Conservation (phyloP, 2,888 invertebrate genomes). For the Epistrophe eligans region DNA sequence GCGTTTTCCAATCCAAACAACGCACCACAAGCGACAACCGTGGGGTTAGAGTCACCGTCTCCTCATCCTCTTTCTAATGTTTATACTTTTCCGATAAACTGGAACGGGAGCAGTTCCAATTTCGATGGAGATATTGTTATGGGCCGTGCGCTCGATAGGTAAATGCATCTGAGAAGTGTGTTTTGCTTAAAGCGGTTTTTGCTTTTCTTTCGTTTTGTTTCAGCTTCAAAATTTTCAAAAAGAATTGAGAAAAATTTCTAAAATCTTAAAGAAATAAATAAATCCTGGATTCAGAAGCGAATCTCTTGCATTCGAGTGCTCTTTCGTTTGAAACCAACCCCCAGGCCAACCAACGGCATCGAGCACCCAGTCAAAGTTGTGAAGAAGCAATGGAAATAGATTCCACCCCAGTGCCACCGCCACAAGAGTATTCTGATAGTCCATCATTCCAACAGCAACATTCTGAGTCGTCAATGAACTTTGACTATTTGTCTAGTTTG, state of each 20-base stretch:
- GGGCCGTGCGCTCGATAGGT: conserved; percentile 59
- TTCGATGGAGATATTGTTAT: conserved; percentile 45
- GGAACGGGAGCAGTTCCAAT: conserved; percentile 9
- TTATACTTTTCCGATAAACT: conserved; percentile 24
- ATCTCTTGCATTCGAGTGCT: background rate
- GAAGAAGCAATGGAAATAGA: conserved; percentile 83
- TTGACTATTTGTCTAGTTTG: conserved; percentile 82
- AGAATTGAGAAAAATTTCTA: background rate
- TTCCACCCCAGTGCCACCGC: conserved; percentile 80
- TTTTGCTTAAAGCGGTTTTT: conserved; percentile 61
- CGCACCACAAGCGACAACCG: background rate
- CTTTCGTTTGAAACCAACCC: background rate
- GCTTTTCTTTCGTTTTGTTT: conserved; percentile 47
- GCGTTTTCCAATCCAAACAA: background rate
- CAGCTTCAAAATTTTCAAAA: conserved; percentile 37
- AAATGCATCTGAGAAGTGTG: conserved; percentile 51
- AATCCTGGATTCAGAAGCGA: conserved; percentile 29
- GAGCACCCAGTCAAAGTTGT: conserved; percentile 28
- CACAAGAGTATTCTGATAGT: conserved; percentile 80
- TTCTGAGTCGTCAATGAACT: conserved; percentile 82
- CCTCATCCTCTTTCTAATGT: conserved; percentile 16
- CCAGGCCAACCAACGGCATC: conserved; percentile 21
- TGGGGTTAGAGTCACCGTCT: conserved; percentile 38
- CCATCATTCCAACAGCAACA: conserved; percentile 78
- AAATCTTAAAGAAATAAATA: conserved; percentile 2